Conservation (phyloP, 2,113 vertebrate genomes). For the Oreotragus oreotragus region DNA sequence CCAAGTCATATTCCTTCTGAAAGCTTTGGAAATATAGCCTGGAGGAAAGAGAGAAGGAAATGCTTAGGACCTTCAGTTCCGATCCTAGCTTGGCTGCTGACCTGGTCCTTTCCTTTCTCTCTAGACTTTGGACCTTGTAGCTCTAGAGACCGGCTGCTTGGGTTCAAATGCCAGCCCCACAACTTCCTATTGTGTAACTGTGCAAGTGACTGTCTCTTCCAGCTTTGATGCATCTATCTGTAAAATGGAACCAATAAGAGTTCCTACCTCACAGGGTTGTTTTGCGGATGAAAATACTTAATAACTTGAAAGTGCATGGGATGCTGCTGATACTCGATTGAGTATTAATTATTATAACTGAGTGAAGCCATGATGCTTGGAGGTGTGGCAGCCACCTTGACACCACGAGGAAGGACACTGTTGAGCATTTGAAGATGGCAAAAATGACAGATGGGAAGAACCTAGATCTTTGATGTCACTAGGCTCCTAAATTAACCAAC, state of each 20-base stretch:
- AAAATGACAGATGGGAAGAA: background rate
- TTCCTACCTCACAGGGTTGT: background rate
- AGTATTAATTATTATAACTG: background rate
- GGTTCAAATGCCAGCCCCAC: conserved; percentile 7
- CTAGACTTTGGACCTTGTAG: background rate
- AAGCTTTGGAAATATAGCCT: background rate
- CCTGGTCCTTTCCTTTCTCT: background rate
- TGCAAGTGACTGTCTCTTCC: background rate
- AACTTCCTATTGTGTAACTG: background rate
- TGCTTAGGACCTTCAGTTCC: background rate
- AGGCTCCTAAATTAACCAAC: background rate
- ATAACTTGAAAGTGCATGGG: background rate
- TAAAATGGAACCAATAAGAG: background rate
- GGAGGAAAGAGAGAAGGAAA: background rate
- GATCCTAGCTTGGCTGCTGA: background rate
- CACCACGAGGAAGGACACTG: background rate
- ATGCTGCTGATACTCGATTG: background rate
- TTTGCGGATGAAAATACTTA: background rate
- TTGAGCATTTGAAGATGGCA: background rate
- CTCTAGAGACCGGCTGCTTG: background rate
- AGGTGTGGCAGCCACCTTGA: background rate
- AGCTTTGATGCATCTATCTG: background rate
- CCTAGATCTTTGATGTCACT: background rate
- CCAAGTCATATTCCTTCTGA: background rate
- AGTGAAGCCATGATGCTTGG: background rate